Evolutionary conservation across 1,140 invertebrate species (phyloP).

Genomic region (Brachionus rotundiformis): DNA sequence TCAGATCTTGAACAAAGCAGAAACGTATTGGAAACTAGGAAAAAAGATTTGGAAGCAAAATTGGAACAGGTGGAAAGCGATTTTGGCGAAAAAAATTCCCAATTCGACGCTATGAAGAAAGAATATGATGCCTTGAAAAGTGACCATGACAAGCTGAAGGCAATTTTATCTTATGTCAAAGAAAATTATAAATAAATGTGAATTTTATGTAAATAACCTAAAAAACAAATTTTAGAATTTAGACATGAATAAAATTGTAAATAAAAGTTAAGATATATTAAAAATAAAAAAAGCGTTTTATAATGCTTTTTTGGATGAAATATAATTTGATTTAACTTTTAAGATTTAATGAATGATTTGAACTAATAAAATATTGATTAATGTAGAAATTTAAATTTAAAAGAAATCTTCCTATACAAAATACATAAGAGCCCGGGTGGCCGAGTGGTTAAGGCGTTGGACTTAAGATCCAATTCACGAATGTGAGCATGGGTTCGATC

Average conservation of each 20-base stretch:
- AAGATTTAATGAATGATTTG: no score
- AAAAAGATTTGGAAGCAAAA: slow-evolving; percentile 7
- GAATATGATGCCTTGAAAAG: slow-evolving; percentile 1
- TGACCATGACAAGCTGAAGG: slow-evolving; percentile 28
- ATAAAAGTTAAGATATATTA: neutral
- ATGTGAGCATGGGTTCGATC: slow-evolving; percentile 47
- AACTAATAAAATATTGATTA: no score
- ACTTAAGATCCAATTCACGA: slow-evolving; percentile 48
- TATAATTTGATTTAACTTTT: no score
- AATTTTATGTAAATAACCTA: slow-evolving; percentile 25
- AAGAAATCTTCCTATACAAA: no score
- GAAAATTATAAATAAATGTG: slow-evolving; percentile 39
- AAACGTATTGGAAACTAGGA: neutral
- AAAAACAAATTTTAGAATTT: neutral
- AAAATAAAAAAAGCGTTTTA: neutral
- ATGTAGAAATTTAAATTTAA: no score
- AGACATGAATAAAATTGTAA: neutral
- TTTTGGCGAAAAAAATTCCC: slow-evolving; percentile 1
- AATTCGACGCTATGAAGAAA: slow-evolving; percentile 1
- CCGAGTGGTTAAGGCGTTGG: slow-evolving; percentile 46
- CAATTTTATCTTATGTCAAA: slow-evolving; percentile 50
- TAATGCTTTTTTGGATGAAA: neutral
- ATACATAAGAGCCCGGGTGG: neutral
- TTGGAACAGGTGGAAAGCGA: neutral
- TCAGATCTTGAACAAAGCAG: neutral